Conservation (phyloP, 37 sponge, comb jelly and placozoan genomes). For the Ianthella basta region DNA sequence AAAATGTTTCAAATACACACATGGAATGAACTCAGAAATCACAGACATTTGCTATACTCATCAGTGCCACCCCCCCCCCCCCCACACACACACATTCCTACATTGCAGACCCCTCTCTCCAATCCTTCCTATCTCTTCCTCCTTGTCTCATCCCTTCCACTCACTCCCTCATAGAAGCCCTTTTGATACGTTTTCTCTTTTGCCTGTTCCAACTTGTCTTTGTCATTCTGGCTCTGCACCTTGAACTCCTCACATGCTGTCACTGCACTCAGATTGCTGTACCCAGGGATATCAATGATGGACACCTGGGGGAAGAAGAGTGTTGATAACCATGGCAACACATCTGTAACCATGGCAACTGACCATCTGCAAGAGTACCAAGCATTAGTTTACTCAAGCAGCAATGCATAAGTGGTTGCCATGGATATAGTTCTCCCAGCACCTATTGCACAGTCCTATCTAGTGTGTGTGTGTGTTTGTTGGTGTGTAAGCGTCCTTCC, state of each 20-base stretch:
- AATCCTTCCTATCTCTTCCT: no score
- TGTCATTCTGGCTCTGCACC: constrained; percentile 93
- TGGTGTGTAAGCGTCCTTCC: background rate
- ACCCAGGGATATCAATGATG: constrained; percentile 91
- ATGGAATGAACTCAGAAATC: background rate
- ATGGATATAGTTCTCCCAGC: background rate
- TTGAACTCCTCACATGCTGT: constrained; percentile 91
- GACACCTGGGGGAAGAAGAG: constrained; percentile 63
- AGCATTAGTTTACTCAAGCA: background rate
- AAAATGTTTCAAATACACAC: background rate
- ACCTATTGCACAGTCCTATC: background rate
- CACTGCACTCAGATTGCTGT: constrained; percentile 88
- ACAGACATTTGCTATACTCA: background rate
- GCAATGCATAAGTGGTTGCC: background rate
- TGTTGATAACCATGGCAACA: background rate
- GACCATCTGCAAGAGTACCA: background rate
- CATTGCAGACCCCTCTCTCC: no score
- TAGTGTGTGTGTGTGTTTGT: background rate
- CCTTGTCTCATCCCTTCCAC: background rate
- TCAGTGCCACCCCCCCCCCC: no score
- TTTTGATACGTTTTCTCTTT: constrained; percentile 94
- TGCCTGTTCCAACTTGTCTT: constrained; percentile 84
- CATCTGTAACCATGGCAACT: background rate
- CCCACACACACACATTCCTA: no score
- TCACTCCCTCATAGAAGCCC: constrained; percentile 98